phyloP scores from a whole-genome alignment of 2,113 vertebrate genomes.

The Poecilia latipinna region DNA sequence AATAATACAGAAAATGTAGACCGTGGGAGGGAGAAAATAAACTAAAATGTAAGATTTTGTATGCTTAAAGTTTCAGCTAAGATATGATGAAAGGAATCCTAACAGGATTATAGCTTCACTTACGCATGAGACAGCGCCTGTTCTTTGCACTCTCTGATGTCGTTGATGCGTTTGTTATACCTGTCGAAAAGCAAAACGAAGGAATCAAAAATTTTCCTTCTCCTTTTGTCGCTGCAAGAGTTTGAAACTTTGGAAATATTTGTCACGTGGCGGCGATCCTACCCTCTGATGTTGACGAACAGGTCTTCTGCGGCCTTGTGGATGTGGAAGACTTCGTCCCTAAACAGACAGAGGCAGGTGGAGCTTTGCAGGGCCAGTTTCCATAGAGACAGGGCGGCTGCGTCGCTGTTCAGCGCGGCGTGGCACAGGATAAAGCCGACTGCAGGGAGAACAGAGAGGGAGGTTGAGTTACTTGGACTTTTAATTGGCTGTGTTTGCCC shows the following conservation, averaged over 20 bases:
- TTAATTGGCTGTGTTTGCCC: neutral
- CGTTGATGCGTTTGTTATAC: conserved; percentile 99
- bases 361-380: conserved; percentile 98
- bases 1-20: conserved; percentile 17
- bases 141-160: conserved; percentile 98
- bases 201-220: neutral
- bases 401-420: conserved; percentile 90
- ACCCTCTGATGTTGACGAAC: conserved; percentile 98
- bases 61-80: neutral
- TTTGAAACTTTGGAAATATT: neutral
- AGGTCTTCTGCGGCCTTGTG: conserved; percentile 98
- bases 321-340: conserved; percentile 98
- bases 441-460: conserved; percentile 49
- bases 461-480: too few species aligned
- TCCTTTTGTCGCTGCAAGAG: neutral
- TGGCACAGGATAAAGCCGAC: conserved; percentile 99
- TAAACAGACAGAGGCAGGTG: conserved; percentile 95
- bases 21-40: neutral
- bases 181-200: conserved; percentile 71
- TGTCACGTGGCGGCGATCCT: conserved; percentile 6
- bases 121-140: conserved; percentile 96
- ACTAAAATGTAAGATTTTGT: conserved; percentile 1
- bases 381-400: conserved; percentile 93
- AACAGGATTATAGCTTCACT: conserved; percentile 62
- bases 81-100: neutral